Evolutionary conservation across 2,113 vertebrate genomes (phyloP), one percentile per base, ranked within the genome.

Genomic region (Heterotis niloticus): DNA sequence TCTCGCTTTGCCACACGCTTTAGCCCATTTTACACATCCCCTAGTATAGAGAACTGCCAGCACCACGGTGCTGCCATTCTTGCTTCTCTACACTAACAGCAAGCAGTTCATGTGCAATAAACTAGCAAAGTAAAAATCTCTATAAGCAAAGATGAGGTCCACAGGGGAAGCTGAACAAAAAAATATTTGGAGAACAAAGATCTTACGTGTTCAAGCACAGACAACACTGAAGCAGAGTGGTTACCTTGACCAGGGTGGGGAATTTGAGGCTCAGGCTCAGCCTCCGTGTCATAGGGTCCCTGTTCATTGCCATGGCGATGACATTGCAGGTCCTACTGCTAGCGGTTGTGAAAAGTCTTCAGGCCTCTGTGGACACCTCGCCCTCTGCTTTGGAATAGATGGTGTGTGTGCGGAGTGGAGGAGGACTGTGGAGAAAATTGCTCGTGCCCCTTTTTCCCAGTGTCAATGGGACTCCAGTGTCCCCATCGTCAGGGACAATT

Each of bases 401-500:
- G 12, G 18, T n/a, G 65, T 12, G 52, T 0, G 56, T 18, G 28
- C 29, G 12, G 0, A 0, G 59, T n/a, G 3, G 12, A 29, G 29
- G 5, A 68, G 81, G 70, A 28, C 73, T 75, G 82, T 18, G n/a
- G 5, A 79, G 64, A 24, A 62, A 56, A 75, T 28, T 56, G 56
- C 29, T 29, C 34, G n/a, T 72, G 14, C 20, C 71, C 64, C 80
- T 80, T 78, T 54, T 23, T 75, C 78, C 79, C 62, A 17, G 13
- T 54, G 20, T 84, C 71, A 81, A 51, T 52, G 79, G 85, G 67
- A 82, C 64, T 80, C 76, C 80, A 72, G 82, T 34, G 44, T 52
- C 78, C 84, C 23, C 28, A 76, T 87, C 93, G 95, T 93, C 94
- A 90, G 12, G 59, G 80, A 79, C 80, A 88, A 93, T 96, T 93